These are phyloP conservation scores for Channa striata DNA, from an alignment of 2,797 vertebrate genomes.

Conservation along the genomic window DNA sequence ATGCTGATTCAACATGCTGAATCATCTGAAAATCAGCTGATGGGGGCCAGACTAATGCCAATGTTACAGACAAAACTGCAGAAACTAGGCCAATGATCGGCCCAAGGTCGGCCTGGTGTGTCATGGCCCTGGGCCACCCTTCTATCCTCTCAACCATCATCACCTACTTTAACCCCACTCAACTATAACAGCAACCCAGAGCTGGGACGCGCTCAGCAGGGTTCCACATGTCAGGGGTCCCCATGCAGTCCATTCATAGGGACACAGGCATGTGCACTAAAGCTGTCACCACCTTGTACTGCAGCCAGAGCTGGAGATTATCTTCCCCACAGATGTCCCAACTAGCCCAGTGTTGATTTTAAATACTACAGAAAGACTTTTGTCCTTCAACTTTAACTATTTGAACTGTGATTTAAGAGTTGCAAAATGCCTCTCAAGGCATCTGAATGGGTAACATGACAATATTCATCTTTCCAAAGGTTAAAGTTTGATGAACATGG, in stretches of 20 bases:
- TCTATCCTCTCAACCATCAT: constrained; percentile 71
- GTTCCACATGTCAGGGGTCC: constrained; percentile 76
- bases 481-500: constrained; percentile 15
- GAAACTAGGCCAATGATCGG: no score
- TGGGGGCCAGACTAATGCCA: no score
- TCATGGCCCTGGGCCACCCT: background rate
- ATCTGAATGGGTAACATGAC: background rate
- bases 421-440: background rate
- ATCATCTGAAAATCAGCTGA: no score
- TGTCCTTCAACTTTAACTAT: constrained; percentile 6
- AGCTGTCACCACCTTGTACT: constrained; percentile 81
- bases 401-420: constrained; percentile 23
- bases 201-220: constrained; percentile 57
- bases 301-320: constrained; percentile 61
- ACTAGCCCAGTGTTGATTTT: constrained; percentile 48
- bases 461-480: constrained; percentile 16
- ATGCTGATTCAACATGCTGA: no score
- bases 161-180: constrained; percentile 79
- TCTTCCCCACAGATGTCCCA: constrained; percentile 56
- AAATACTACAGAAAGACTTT: constrained; percentile 34
- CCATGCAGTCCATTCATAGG: constrained; percentile 63
- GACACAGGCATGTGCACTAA: constrained; percentile 80
- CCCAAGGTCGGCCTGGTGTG: no score
- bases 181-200: constrained; percentile 63
- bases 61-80: no score